Base-by-base conservation (phyloP, 2,888 invertebrate species). In the Orgyia antiqua region DNA sequence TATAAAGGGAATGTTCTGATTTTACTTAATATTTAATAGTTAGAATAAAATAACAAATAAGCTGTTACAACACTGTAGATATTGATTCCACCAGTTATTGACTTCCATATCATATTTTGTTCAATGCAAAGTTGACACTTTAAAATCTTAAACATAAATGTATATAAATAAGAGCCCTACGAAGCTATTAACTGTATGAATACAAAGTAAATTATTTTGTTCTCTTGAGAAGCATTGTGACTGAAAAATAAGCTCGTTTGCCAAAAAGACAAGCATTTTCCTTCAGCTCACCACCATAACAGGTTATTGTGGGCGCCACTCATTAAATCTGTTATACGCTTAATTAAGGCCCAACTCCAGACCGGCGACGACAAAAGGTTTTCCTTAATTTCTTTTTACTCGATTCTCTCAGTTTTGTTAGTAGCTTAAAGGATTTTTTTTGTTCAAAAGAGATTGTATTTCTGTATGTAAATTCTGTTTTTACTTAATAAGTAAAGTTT, bases 291-390 rank as follows among this genome's bases (percentile, higher is more conserved):
- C 31, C 10, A 21, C 31, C 9, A 32, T 29, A 44, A 51, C 49
- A 49, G 54, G 58, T 62, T 58, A 63, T 63, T 65, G 63, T 59
- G 35, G 19, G 25, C 42, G 20, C 10, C 51, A 35, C 57, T 64
- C 68, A 57, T 69, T 64, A 66, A 57, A 51, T 46, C 64, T 57
- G 68, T 66, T 66, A 64, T 64, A 67, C 45, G 68, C 70, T 68
- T 72, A 73, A 75, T 72, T 74, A 73, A 58, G 55, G 43, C 36
- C 39, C 41, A n/a, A n/a, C 31, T 33, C 28, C 37, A 42, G 23
- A 49, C 51, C 51, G 52, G 51, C 51, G 45, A 31, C 46, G 39
- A 68, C 69, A 69, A 68, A 68, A 66, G 45, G 30, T 32, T 39
- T 36, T 43, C 37, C 49, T 56, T 55, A 42, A 36, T 47, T 23